Percentiles rank a stretch among this genome's conserved stretches.
phyloP scores from a whole-genome alignment of 2,113 vertebrate species.

The Epinephelus fuscoguttatus region DNA sequence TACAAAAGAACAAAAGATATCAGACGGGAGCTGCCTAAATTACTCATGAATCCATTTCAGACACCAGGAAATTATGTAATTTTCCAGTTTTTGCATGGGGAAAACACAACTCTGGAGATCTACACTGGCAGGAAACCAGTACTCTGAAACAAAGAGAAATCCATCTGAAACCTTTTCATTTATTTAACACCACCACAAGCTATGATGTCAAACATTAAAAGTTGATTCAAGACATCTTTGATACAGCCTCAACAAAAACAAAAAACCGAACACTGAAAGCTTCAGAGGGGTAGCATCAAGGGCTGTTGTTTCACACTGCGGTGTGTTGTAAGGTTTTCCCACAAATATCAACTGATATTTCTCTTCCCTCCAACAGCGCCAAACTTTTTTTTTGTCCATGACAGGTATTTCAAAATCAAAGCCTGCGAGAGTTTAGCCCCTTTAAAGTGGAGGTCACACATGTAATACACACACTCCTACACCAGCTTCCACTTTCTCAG shows the following conservation, averaged over 20 bases:
- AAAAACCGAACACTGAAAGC: slow-evolving; percentile 5
- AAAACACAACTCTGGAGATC: neutral
- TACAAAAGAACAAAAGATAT: slow-evolving; percentile 5
- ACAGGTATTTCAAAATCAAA: slow-evolving; percentile 13
- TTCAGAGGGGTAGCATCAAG: neutral
- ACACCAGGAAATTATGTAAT: neutral
- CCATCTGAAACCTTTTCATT: slow-evolving; percentile 16
- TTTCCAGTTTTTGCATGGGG: neutral
- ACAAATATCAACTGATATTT: neutral
- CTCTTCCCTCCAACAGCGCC: neutral
- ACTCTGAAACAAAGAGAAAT: slow-evolving; percentile 1
- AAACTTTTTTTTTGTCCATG: neutral
- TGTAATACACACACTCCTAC: neutral
- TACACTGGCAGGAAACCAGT: slow-evolving; percentile 4
- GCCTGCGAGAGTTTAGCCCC: neutral
- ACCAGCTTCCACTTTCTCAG: slow-evolving; percentile 5
- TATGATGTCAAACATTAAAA: slow-evolving; percentile 20
- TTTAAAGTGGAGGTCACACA: slow-evolving; percentile 21
- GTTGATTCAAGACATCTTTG: slow-evolving; percentile 24
- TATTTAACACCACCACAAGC: slow-evolving; percentile 24
- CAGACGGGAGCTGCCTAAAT: slow-evolving; percentile 6
- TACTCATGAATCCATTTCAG: slow-evolving; percentile 21
- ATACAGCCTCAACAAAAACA: slow-evolving; percentile 9
- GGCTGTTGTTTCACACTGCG: neutral
- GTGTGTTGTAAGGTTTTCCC: neutral